phyloP scores from a whole-genome alignment of 2,113 vertebrate species.

The Trinectes maculatus region DNA sequence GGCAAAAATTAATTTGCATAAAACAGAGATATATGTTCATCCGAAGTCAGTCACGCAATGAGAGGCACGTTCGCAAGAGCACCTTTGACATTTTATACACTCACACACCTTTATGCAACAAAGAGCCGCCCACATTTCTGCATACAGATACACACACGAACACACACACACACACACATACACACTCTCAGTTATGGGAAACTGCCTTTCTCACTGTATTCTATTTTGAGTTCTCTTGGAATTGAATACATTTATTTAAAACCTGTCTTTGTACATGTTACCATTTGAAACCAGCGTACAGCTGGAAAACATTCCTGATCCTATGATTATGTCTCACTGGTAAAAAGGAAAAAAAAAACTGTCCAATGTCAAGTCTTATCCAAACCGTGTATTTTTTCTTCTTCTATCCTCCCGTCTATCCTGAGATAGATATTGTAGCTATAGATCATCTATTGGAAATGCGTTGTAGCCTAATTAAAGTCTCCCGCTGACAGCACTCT shows the following conservation, averaged over 20 bases:
- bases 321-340: constrained; percentile 31
- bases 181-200: neutral
- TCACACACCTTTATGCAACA: constrained; percentile 42
- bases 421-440: constrained; percentile 50
- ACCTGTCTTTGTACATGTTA: constrained; percentile 58
- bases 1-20: constrained; percentile 40
- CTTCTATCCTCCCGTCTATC: neutral
- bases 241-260: constrained; percentile 66
- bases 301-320: constrained; percentile 43
- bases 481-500: constrained; percentile 72
- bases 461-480: constrained; percentile 72
- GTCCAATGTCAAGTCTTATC: neutral
- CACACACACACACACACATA: neutral
- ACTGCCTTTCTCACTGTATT: constrained; percentile 16
- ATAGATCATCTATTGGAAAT: constrained; percentile 60
- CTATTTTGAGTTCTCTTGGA: neutral
- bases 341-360: neutral
- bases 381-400: constrained; percentile 9
- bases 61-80: constrained; percentile 19
- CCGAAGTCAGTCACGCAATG: constrained; percentile 33
- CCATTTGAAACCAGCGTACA: constrained; percentile 32
- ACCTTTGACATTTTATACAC: constrained; percentile 36
- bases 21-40: constrained; percentile 22
- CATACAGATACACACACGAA: neutral
- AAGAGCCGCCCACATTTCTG: constrained; percentile 24